phyloP scores from a whole-genome alignment of 2,113 vertebrate genomes.

The Brachyistius frenatus region DNA sequence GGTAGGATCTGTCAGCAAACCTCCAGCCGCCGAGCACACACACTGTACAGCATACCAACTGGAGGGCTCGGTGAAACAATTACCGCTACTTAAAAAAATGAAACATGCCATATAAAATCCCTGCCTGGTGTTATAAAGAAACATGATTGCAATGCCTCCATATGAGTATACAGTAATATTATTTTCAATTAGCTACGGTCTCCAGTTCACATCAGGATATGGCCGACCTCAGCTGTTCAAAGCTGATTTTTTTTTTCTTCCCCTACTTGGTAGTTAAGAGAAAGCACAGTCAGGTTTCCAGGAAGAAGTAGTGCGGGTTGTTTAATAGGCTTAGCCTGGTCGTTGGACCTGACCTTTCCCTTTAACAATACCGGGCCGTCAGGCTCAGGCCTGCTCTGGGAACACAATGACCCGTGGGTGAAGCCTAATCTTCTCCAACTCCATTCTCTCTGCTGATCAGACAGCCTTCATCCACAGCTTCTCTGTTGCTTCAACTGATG shows the following conservation, averaged over 20 bases:
- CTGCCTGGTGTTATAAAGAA: slow-evolving; percentile 47
- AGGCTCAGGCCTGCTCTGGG: slow-evolving; percentile 87
- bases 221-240: slow-evolving; percentile 72
- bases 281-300: slow-evolving; percentile 78
- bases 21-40: slow-evolving; percentile 32
- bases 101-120: slow-evolving; percentile 54
- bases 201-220: slow-evolving; percentile 71
- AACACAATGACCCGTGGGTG: slow-evolving; percentile 92
- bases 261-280: slow-evolving; percentile 72
- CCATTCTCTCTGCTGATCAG: slow-evolving; percentile 87
- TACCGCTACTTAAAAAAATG: slow-evolving; percentile 49
- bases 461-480: slow-evolving; percentile 87
- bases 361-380: slow-evolving; percentile 88
- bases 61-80: slow-evolving; percentile 62
- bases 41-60: slow-evolving; percentile 36
- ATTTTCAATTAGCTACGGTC: slow-evolving; percentile 75
- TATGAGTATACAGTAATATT: slow-evolving; percentile 65
- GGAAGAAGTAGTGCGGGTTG: slow-evolving; percentile 57
- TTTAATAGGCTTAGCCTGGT: slow-evolving; percentile 87
- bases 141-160: slow-evolving; percentile 58
- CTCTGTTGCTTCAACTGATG: slow-evolving; percentile 96
- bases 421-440: slow-evolving; percentile 96
- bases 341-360: slow-evolving; percentile 92
- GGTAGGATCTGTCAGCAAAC: slow-evolving; percentile 71
- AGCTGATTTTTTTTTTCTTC: slow-evolving; percentile 49